Base-by-base conservation (phyloP, 2,113 vertebrate genomes). In the Festucalex cinctus region DNA sequence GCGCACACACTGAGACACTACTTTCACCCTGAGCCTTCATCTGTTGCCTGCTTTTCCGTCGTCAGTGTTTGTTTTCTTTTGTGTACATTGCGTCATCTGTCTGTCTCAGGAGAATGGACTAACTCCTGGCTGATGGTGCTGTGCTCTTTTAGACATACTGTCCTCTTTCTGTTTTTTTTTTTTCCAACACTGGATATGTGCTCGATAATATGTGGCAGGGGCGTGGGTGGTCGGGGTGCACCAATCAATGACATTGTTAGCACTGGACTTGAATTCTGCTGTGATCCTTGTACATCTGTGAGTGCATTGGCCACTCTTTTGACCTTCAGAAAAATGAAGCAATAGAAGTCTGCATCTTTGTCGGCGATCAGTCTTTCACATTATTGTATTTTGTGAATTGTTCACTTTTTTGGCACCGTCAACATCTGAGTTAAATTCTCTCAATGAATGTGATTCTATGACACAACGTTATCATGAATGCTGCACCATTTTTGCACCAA, bases 1-100 rank as follows among this genome's bases (percentile, higher is more conserved):
- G 9, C 48, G n/a, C 6, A 78, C 57, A 83, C 76, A 74, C 76
- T 60, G 65, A 75, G 78, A 86, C 83, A 84, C 85, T 81, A 80
- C 81, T 82, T 81, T 78, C 57, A 57, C 73, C 66, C 66, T 68
- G 70, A 71, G 66, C 70, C 58, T 41, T 74, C 65, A 60, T 78
- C 39, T 71, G 46, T 74, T 60, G 26, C 70, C 68, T 67, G 64
- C 71, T 73, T 62, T 73, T n/a, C 53, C 49, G 44, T 36, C 26
- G 24, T 65, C 69, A 73, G 66, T 74, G 62, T 76, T 59, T 63
- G 17, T 58, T 60, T 56, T 37, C n/a, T 22, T 68, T 26, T 69
- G 26, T 68, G 46, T 59, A 44, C n/a, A 24, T 62, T 51, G 68
- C 78, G 32, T 77, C 74, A 51, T 78, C 53, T 54, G 71, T 72